These are phyloP conservation scores for Leucoraja ocellata DNA, from an alignment of 2,797 vertebrate species.

Conservation along the genomic window DNA sequence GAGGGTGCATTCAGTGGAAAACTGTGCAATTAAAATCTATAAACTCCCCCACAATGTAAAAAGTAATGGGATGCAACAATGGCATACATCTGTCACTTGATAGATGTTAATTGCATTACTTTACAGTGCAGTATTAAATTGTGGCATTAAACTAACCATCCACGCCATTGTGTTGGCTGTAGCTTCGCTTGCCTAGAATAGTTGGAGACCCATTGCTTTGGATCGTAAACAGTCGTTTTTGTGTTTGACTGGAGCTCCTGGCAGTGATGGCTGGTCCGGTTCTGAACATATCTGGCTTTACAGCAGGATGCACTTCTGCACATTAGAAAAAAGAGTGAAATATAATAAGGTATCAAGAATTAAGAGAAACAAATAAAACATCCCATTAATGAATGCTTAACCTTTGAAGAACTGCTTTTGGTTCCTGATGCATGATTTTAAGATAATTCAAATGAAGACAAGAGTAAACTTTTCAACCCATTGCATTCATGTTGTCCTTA, in stretches of 20 bases:
- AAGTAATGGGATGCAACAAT: neutral
- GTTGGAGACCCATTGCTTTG: slow-evolving; percentile 75
- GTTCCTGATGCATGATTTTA: neutral
- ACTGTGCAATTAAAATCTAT: neutral
- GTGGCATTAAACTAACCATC: slow-evolving; percentile 59
- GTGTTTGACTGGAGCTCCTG: slow-evolving; percentile 56
- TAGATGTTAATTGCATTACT: neutral
- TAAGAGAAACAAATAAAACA: neutral
- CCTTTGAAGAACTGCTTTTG: neutral
- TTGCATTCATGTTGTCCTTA: no score
- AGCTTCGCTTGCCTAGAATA: slow-evolving; percentile 92
- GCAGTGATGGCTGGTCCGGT: slow-evolving; percentile 61
- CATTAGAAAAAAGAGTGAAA: slow-evolving; percentile 38
- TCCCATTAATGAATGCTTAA: neutral
- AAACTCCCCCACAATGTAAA: neutral
- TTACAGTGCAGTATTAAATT: neutral
- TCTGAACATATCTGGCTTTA: slow-evolving; percentile 75
- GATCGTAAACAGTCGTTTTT: slow-evolving; percentile 77
- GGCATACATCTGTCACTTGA: neutral
- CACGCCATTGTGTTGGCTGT: slow-evolving; percentile 84
- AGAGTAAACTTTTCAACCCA: no score
- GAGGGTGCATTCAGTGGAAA: neutral
- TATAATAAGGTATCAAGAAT: neutral
- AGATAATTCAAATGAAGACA: neutral
- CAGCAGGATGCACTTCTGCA: slow-evolving; percentile 81